phyloP scores from a whole-genome alignment of 1,140 invertebrate species.

The Caenorhabditis inopinata region DNA sequence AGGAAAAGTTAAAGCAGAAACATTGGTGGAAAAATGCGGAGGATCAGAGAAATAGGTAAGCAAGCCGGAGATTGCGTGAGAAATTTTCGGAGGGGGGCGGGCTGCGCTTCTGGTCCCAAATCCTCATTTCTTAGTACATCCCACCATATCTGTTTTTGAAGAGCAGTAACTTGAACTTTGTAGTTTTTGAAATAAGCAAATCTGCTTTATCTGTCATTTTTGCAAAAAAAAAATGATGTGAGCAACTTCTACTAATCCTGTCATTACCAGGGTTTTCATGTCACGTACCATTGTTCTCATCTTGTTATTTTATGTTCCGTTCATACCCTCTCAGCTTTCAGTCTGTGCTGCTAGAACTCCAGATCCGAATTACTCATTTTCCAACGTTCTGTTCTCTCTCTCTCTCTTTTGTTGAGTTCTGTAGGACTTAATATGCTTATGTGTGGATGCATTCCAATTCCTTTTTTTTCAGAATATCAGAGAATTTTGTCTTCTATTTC shows the following conservation, averaged over 20 bases:
- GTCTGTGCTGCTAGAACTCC: background rate
- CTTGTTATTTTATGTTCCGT: too few relatives aligned
- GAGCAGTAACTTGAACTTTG: background rate
- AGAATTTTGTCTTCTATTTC: too few relatives aligned
- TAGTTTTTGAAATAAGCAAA: background rate
- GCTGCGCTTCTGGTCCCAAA: background rate
- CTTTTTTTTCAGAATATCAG: too few relatives aligned
- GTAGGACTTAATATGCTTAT: background rate
- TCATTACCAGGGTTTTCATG: too few relatives aligned
- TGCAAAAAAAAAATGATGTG: too few relatives aligned
- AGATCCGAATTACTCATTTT: background rate
- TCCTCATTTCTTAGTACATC: background rate
- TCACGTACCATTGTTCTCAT: too few relatives aligned
- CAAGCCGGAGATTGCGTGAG: conserved; percentile 16
- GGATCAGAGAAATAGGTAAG: conserved; percentile 18
- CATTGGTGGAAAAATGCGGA: background rate
- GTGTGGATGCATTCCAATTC: too few relatives aligned
- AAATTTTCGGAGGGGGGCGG: background rate
- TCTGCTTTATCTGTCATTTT: too few relatives aligned
- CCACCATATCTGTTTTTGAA: background rate
- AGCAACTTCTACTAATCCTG: too few relatives aligned
- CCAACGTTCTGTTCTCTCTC: background rate
- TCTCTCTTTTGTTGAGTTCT: background rate
- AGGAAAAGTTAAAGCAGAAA: background rate
- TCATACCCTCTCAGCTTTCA: too few relatives aligned